phyloP scores from a whole-genome alignment of 1,140 invertebrate species.

The Cyclargus thomasi region DNA sequence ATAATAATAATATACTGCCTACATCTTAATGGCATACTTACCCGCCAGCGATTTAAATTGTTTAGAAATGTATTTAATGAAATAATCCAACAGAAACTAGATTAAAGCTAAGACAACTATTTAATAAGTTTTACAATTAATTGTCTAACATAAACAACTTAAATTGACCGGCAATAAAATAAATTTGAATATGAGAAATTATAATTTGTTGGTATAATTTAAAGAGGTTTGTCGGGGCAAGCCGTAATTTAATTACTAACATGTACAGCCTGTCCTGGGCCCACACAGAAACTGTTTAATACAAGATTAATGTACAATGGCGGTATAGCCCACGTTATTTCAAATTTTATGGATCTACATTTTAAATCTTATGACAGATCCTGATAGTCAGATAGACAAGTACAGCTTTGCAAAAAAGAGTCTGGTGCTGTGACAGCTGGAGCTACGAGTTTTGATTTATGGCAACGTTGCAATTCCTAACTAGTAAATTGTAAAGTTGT shows the following conservation, averaged over 20 bases:
- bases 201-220: slow-evolving; percentile 51
- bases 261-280: slow-evolving; percentile 53
- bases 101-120: not conserved
- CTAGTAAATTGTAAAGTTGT: too few relatives aligned
- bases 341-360: slow-evolving; percentile 14
- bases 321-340: slow-evolving; percentile 6
- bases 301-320: slow-evolving; percentile 58
- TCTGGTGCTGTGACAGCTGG: too few relatives aligned
- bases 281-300: slow-evolving; percentile 65
- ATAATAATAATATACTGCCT: too few relatives aligned
- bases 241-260: slow-evolving; percentile 67
- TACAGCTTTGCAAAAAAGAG: too few relatives aligned
- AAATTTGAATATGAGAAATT: slow-evolving; percentile 11
- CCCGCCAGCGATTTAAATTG: too few relatives aligned
- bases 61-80: too few relatives aligned
- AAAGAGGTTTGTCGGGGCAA: slow-evolving; percentile 47
- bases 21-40: too few relatives aligned
- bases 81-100: too few relatives aligned
- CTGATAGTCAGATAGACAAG: too few relatives aligned
- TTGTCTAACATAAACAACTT: not conserved
- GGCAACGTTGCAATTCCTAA: too few relatives aligned
- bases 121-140: not conserved
- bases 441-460: too few relatives aligned
- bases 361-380: not conserved
- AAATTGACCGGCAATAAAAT: slow-evolving; percentile 13